Conservation (phyloP, 1,140 invertebrate species). For the Pollicipes pollicipes region DNA sequence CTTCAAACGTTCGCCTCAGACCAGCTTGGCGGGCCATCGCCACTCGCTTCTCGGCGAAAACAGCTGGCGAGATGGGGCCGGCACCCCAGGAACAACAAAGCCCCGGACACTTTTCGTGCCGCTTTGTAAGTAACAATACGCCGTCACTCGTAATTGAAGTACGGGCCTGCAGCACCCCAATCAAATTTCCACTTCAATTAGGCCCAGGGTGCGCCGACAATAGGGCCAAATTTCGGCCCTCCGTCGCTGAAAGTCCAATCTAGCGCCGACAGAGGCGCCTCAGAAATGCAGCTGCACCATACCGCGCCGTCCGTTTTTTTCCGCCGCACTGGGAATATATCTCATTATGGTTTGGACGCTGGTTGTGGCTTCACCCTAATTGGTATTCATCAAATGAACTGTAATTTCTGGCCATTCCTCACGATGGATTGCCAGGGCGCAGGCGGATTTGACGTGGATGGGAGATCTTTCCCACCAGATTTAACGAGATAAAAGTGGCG, state of each 20-base stretch:
- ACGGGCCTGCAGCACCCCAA: background rate
- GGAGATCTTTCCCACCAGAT: background rate
- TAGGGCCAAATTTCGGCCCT: background rate
- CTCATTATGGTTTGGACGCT: background rate
- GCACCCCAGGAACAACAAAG: no score
- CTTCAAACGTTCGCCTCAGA: no score
- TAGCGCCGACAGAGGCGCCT: background rate
- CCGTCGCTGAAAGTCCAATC: background rate
- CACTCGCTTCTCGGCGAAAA: no score
- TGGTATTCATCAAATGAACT: slow-evolving; percentile 2
- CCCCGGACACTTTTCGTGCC: background rate
- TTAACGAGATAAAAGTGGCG: background rate
- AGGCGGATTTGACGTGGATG: background rate
- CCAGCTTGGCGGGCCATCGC: no score
- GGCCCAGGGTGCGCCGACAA: background rate
- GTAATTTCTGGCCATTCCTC: background rate
- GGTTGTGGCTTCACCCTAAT: background rate
- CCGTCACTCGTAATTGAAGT: background rate
- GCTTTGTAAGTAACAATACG: background rate
- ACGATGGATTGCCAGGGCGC: background rate
- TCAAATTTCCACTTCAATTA: slow-evolving; percentile 2
- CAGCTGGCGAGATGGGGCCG: no score
- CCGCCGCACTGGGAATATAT: background rate
- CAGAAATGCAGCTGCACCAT: background rate
- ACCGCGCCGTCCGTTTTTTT: background rate